Conservation (phyloP, 1,140 invertebrate species). For the Drosophila fuyamai region DNA sequence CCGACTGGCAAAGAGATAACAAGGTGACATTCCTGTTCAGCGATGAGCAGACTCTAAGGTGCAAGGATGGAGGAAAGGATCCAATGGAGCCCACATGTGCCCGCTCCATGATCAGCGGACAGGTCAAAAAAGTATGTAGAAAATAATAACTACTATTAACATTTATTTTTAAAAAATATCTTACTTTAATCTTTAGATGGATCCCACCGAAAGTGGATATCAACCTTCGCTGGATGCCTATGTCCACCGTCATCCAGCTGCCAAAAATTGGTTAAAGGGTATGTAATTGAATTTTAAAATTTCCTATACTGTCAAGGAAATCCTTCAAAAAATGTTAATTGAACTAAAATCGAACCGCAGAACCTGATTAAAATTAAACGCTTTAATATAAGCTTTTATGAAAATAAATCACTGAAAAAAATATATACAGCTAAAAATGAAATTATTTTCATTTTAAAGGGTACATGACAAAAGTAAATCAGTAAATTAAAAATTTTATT, state of each 20-base stretch:
- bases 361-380: too few species aligned
- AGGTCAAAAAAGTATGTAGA: conserved; percentile 87
- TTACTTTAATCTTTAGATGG: conserved; percentile 85
- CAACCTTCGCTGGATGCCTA: conserved; percentile 87
- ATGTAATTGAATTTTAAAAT: conserved; percentile 78
- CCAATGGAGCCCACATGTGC: conserved; percentile 93
- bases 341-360: too few species aligned
- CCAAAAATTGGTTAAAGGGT: conserved; percentile 87
- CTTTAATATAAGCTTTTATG: too few species aligned
- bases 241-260: conserved; percentile 89
- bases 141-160: too few species aligned
- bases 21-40: conserved; percentile 89
- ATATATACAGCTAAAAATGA: too few species aligned
- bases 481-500: too few species aligned
- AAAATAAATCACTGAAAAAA: too few species aligned
- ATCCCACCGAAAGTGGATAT: conserved; percentile 86
- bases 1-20: conserved; percentile 88
- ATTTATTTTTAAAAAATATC: neutral
- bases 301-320: neutral
- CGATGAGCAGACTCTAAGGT: conserved; percentile 89
- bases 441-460: too few species aligned
- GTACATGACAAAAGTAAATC: too few species aligned
- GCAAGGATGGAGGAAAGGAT: conserved; percentile 87
- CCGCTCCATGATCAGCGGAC: conserved; percentile 89
- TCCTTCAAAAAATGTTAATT: too few species aligned